These are phyloP conservation scores for Drosophila melanocephala DNA, from an alignment of 2,888 invertebrate genomes.

Conservation along the genomic window DNA sequence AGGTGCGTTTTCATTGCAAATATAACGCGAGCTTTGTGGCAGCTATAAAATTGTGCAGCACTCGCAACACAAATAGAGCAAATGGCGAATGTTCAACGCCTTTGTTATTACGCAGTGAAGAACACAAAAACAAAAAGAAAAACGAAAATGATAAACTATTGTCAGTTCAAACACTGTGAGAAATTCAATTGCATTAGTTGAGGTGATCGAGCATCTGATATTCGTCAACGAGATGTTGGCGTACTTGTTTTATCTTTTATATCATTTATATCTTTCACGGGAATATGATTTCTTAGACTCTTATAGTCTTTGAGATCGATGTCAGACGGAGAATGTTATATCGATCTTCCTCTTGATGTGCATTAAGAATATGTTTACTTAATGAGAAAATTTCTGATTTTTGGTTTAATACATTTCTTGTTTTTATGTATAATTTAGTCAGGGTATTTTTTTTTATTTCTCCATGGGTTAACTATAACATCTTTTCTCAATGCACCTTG, in stretches of 20 bases:
- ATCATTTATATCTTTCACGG: background rate
- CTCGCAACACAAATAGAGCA: conserved; percentile 51
- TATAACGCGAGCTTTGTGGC: conserved; percentile 54
- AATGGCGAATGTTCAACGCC: conserved; percentile 61
- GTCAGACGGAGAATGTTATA: background rate
- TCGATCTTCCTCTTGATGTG: background rate
- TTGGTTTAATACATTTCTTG: no score
- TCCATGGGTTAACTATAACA: background rate
- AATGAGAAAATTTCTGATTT: no score
- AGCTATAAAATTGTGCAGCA: conserved; percentile 66
- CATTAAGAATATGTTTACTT: background rate
- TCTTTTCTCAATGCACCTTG: background rate
- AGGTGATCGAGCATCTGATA: background rate
- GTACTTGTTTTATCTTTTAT: background rate
- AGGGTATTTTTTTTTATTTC: no score
- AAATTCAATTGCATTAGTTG: conserved; percentile 6
- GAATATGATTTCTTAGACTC: background rate
- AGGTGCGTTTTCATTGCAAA: conserved; percentile 64
- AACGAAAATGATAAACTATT: conserved; percentile 38
- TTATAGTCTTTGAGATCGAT: background rate
- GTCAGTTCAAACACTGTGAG: conserved; percentile 43
- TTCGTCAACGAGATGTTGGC: background rate
- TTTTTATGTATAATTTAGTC: no score
- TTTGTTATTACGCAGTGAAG: conserved; percentile 58
- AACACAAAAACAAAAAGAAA: conserved; percentile 17